A percentile compares a stretch with the other conserved stretches of the same genome.
Conservation (phyloP, 2,113 vertebrate genomes). For the Pelmatolapia mariae region DNA sequence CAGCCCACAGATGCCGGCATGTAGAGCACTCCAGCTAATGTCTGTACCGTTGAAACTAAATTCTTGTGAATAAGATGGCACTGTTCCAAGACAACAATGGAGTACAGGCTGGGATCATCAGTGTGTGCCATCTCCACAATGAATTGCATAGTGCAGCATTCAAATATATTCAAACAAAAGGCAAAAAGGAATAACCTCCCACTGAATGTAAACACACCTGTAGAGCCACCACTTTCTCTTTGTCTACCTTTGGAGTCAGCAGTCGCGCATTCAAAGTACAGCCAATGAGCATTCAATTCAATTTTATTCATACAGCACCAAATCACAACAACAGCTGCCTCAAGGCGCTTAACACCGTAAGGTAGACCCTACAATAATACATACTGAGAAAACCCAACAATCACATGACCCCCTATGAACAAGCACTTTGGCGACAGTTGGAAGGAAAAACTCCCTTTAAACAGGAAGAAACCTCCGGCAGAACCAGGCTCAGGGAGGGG, state of each 20-base stretch:
- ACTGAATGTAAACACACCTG: background rate
- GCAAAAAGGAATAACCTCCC: background rate
- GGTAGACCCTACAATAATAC: background rate
- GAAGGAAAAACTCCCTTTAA: background rate
- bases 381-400: background rate
- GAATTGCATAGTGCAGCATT: background rate
- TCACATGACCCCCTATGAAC: fast-evolving
- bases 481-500: background rate
- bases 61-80: background rate
- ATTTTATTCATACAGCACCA: fast-evolving
- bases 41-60: background rate
- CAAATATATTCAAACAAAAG: background rate
- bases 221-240: background rate
- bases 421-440: fast-evolving
- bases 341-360: background rate
- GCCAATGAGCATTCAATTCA: background rate
- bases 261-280: background rate
- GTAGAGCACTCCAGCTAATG: background rate
- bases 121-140: background rate
- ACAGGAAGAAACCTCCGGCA: background rate
- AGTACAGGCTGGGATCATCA: no score
- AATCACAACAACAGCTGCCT: background rate
- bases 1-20: background rate
- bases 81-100: no score
- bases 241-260: background rate